A percentile compares a stretch with the other conserved stretches of the same genome.
phyloP scores from a whole-genome alignment of 2,888 invertebrate genomes.

The Alloplasta piceator region DNA sequence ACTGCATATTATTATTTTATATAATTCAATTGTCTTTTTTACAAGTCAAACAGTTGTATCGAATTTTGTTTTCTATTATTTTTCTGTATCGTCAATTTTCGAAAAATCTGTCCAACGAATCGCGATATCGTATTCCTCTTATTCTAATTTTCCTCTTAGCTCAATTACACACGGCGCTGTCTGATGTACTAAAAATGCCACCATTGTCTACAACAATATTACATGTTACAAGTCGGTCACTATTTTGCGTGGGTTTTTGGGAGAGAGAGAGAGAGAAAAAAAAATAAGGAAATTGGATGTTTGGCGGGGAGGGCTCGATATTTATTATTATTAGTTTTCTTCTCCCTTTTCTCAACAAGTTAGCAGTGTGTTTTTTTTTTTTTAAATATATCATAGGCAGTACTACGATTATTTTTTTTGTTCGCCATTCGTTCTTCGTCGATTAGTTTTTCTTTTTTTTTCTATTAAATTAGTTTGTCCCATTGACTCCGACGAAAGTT shows the following conservation, averaged over 20 bases:
- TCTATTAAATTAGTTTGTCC: too few relatives aligned
- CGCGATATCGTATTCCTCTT: conserved; percentile 39
- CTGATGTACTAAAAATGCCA: conserved; percentile 81
- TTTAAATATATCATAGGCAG: conserved; percentile 7
- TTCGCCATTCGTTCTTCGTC: conserved; percentile 13
- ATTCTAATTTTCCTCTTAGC: conserved; percentile 31
- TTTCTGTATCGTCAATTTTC: conserved; percentile 42
- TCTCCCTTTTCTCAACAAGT: conserved; percentile 28
- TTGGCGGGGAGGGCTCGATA: not conserved
- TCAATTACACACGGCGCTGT: conserved; percentile 73
- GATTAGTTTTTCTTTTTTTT: too few relatives aligned
- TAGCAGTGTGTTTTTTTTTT: not conserved
- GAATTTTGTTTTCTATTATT: conserved; percentile 24
- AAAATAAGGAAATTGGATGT: not conserved
- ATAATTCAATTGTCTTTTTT: too few relatives aligned
- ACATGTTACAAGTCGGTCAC: conserved; percentile 71
- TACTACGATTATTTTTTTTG: conserved; percentile 24
- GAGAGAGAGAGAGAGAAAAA: conserved; percentile 11
- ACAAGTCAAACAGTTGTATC: too few relatives aligned
- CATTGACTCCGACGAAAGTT: too few relatives aligned
- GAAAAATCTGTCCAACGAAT: conserved; percentile 41
- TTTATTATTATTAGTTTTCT: conserved; percentile 34
- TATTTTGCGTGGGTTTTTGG: conserved; percentile 63
- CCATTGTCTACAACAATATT: conserved; percentile 75
- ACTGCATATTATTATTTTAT: too few relatives aligned